Conservation (phyloP, 2,888 invertebrate species). For the Chloromyia formosa region DNA sequence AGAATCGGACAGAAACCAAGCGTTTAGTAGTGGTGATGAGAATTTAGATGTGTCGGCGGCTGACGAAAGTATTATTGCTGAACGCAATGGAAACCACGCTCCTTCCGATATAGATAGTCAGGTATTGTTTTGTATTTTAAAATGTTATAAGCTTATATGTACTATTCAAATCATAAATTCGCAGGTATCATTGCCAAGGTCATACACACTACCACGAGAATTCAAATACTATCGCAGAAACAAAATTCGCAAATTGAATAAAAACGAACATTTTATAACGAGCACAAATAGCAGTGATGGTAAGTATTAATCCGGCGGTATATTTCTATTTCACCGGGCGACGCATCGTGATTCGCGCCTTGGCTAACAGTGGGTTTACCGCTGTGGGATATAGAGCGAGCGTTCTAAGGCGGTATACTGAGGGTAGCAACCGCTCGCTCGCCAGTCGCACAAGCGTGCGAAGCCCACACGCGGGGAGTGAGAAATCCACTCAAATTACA, state of each 20-base stretch:
- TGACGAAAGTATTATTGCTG: conserved; percentile 53
- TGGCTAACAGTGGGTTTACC: no score
- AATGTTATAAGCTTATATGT: no score
- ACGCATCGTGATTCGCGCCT: no score
- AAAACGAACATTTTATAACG: conserved; percentile 75
- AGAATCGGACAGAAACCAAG: conserved; percentile 46
- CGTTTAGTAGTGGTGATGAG: conserved; percentile 54
- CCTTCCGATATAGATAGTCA: conserved; percentile 82
- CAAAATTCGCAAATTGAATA: conserved; percentile 67
- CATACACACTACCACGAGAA: conserved; percentile 85
- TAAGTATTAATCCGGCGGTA: no score
- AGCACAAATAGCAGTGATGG: conserved; percentile 90
- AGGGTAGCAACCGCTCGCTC: not conserved
- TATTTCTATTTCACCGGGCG: no score
- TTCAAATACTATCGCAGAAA: conserved; percentile 80
- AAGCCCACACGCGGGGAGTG: no score
- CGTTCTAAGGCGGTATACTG: no score
- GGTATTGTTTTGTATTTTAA: conserved; percentile 62
- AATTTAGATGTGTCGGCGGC: conserved; percentile 53
- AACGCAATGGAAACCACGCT: conserved; percentile 51
- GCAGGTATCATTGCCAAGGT: conserved; percentile 83
- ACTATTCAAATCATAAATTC: conserved; percentile 32
- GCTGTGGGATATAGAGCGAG: no score
- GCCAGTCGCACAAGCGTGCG: no score
- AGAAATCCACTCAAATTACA: no score